Percentiles rank a stretch among this genome's conserved stretches.
Conservation (phyloP, 2,888 invertebrate genomes). For the Eupithecia centaureata region DNA sequence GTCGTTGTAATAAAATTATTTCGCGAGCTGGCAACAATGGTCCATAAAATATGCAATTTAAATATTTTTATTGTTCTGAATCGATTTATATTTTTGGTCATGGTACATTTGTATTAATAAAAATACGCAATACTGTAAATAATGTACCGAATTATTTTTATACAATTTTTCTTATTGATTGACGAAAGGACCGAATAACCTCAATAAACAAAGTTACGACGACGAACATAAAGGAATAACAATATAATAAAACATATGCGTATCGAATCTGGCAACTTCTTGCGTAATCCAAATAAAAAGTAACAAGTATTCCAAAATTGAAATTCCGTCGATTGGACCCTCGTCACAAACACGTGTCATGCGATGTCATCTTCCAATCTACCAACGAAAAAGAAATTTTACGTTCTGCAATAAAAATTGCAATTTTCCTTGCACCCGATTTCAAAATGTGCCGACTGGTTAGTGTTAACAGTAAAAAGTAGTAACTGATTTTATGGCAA, state of each 20-base stretch:
- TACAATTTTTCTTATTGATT: background rate
- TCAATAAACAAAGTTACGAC: constrained; percentile 24
- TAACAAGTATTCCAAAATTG: constrained; percentile 61
- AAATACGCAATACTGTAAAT: background rate
- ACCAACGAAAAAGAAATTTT: constrained; percentile 28
- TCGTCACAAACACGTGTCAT: constrained; percentile 52
- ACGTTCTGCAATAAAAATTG: constrained; percentile 16
- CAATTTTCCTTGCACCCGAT: constrained; percentile 23
- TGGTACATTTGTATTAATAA: constrained; percentile 3
- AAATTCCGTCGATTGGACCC: constrained; percentile 63
- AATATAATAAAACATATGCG: constrained; percentile 58
- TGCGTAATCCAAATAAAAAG: constrained; percentile 58
- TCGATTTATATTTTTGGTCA: constrained; percentile 6
- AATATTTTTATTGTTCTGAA: constrained; percentile 51
- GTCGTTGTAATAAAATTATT: constrained; percentile 46
- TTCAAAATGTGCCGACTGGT: constrained; percentile 21
- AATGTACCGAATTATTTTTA: background rate
- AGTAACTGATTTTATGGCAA: constrained; percentile 20
- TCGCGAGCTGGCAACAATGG: constrained; percentile 62
- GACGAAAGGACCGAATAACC: constrained; percentile 3
- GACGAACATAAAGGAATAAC: constrained; percentile 23
- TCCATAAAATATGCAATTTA: constrained; percentile 68
- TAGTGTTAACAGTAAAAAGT: constrained; percentile 25
- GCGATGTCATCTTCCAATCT: constrained; percentile 30
- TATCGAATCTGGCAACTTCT: constrained; percentile 54